Evolutionary conservation across 2,113 vertebrate genomes (phyloP).

Genomic region (Erythrocercus mccallii): DNA sequence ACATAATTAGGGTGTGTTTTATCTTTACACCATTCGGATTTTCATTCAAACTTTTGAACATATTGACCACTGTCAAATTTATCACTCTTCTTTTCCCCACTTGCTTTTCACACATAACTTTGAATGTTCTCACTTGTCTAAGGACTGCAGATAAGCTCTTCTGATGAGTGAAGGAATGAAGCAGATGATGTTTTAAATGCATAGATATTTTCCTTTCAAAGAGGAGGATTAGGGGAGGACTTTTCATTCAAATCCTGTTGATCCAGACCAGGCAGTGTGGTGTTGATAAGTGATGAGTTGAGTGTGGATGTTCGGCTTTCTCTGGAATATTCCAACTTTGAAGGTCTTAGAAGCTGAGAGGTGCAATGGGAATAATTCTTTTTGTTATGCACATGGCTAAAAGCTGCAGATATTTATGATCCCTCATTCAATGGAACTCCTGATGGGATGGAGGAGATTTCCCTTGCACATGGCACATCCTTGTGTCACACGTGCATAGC

Average conservation of each 20-base stretch:
- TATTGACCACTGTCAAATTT: not conserved
- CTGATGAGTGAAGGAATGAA: not conserved
- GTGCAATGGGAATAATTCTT: not conserved
- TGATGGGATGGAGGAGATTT: not conserved
- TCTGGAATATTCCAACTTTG: not conserved
- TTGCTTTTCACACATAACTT: not conserved
- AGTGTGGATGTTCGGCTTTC: not conserved
- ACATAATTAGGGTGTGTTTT: not conserved
- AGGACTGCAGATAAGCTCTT: not conserved
- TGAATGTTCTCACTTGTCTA: not conserved
- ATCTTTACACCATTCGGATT: not conserved
- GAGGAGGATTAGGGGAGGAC: not conserved
- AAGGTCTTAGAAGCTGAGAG: not conserved
- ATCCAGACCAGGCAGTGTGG: not conserved
- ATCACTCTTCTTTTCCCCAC: not conserved
- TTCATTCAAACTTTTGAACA: not conserved
- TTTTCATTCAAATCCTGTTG: not conserved
- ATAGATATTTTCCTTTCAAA: not conserved
- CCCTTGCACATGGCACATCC: not conserved
- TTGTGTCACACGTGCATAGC: fast-evolving
- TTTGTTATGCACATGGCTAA: not conserved
- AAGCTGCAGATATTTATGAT: not conserved
- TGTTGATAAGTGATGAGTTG: not conserved
- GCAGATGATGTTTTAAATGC: not conserved
- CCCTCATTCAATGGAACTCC: not conserved